Conservation (phyloP, 1,140 invertebrate species). For the Zaprionus kolodkinae region DNA sequence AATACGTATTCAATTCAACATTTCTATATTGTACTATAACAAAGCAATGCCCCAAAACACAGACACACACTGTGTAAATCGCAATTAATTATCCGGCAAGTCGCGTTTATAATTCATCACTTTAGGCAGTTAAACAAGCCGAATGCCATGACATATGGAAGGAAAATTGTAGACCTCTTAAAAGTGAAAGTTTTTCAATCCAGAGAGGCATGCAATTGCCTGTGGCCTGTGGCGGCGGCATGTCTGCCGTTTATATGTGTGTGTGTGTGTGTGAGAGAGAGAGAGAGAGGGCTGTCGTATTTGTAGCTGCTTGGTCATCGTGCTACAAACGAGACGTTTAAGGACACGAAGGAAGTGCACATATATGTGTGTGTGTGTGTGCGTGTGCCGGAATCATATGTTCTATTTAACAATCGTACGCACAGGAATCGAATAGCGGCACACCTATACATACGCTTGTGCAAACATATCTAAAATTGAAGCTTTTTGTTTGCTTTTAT, state of each 20-base stretch:
- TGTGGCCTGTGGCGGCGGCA: conserved; percentile 42
- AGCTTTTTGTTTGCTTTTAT: conserved; percentile 15
- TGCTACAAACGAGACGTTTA: conserved; percentile 11
- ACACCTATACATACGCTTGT: background rate
- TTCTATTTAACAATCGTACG: no score
- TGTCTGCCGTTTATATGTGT: conserved; percentile 25
- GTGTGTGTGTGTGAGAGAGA: background rate
- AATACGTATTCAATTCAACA: conserved; percentile 40
- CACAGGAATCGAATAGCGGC: conserved; percentile 1
- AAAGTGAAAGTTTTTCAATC: conserved; percentile 69
- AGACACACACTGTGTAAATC: conserved; percentile 1
- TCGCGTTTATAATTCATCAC: conserved; percentile 16
- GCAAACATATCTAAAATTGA: conserved; percentile 9
- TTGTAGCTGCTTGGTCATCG: conserved; percentile 19
- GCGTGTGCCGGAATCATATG: conserved; percentile 7
- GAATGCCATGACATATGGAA: conserved; percentile 42
- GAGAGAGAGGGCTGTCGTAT: background rate
- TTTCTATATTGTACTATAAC: conserved; percentile 4
- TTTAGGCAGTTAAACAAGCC: background rate
- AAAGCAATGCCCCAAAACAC: conserved; percentile 13
- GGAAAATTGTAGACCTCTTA: conserved; percentile 26
- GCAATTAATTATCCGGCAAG: background rate
- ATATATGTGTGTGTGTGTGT: background rate
- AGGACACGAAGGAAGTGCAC: conserved; percentile 16
- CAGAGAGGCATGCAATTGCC: conserved; percentile 38